Evolutionary conservation across 2,113 vertebrate species (phyloP).

Genomic region (Prietella phreatophila): DNA sequence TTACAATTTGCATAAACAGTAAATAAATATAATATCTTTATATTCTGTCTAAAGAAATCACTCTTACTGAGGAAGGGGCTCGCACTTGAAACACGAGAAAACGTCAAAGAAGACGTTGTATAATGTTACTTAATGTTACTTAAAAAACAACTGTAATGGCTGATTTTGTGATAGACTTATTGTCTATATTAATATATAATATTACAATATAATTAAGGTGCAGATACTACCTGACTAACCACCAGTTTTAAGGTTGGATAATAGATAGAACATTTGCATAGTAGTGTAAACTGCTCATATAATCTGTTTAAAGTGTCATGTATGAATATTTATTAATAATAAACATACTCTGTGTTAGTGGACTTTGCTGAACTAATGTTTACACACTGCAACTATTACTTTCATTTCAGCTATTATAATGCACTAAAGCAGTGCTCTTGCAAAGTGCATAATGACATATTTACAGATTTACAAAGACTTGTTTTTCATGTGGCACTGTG

Average conservation of each 20-base stretch:
- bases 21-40: neutral
- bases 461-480: conserved; percentile 21
- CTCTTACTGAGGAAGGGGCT: neutral
- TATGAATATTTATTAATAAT: neutral
- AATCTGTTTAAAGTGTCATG: neutral
- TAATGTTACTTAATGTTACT: neutral
- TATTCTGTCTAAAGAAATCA: neutral
- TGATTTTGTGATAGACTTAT: neutral
- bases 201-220: neutral
- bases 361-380: neutral
- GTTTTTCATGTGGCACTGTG: neutral
- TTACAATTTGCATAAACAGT: neutral
- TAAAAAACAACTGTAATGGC: neutral
- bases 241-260: neutral
- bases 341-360: neutral
- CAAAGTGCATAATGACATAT: neutral
- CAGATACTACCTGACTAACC: neutral
- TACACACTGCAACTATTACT: neutral
- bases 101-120: neutral
- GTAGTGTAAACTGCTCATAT: neutral
- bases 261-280: neutral
- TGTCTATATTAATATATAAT: neutral
- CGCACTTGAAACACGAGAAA: neutral
- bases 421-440: neutral
- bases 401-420: conserved; percentile 1